Evolutionary conservation across 2,797 vertebrate species (phyloP), one percentile per base, ranked within the genome.

Genomic region (Lepilemur septentrionalis): DNA sequence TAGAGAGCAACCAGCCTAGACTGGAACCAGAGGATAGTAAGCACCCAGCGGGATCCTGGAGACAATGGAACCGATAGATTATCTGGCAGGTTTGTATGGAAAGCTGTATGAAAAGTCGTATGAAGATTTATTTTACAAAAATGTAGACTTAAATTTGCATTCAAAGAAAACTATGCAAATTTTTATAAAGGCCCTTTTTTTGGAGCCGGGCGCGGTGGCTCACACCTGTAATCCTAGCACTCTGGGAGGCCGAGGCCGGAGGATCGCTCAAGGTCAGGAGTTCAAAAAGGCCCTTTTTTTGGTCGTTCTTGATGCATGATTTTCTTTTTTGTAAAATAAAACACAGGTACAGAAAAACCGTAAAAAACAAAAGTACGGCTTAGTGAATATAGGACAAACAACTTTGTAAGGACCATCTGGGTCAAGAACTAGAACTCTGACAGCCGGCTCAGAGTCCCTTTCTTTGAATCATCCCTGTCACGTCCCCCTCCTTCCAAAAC

Each of bases 111-210:
- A 25, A 41, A 72, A 72, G 38, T 41, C 7, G 38, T 25, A 41
- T n/a, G 38, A 73, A 67, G 25, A 79, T 76, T 65, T 67, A 76
- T 70, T 95, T 78, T 81, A 95, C 22, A 83, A 93, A 61, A 79
- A 43, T 35, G 13, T 50, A 28, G 15, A 80, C 1, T 70, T 59
- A 72, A 72, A 48, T 57, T 85, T 93, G 48, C 23, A 15, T 43
- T 92, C 25, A 65, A 88, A 92, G n/a, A 67, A 87, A 70, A 87
- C 7, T 43, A 79, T 38, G 30, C 32, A 55, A 35, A 17, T 28
- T n/a, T 20, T 25, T 61, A 17, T 20, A 50, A 25, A 76, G 8
- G 9, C 7, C 2, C 57, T 75, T 14, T 65, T 92, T 76, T n/a
- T n/a, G n/a, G n/a, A n/a, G n/a, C n/a, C n/a, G n/a, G n/a, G n/a